phyloP scores from a whole-genome alignment of 2,797 vertebrate species.

The Apodemus agrarius region DNA sequence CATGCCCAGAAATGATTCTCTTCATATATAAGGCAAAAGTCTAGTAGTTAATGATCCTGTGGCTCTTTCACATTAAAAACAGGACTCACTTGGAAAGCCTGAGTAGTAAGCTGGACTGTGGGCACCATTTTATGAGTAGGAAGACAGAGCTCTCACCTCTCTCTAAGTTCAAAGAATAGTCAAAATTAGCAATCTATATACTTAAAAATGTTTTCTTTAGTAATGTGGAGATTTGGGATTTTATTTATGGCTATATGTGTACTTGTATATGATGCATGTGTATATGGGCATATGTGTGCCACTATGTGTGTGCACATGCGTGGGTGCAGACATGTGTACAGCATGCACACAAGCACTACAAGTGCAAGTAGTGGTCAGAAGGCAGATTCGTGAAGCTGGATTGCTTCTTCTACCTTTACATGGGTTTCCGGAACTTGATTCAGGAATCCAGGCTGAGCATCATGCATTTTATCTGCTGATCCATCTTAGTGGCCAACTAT shows the following conservation, averaged over 20 bases:
- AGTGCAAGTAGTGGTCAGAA: neutral
- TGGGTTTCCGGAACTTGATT: neutral
- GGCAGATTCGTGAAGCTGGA: neutral
- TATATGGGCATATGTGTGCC: neutral
- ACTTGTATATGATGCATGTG: neutral
- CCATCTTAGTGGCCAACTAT: neutral
- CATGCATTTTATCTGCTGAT: neutral
- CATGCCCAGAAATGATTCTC: conserved; percentile 15
- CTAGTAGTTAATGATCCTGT: neutral
- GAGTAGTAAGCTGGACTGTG: neutral
- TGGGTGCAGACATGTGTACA: neutral
- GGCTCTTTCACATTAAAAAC: neutral
- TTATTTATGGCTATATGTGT: neutral
- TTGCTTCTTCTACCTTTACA: neutral
- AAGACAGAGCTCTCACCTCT: neutral
- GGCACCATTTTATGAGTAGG: neutral
- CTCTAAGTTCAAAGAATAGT: conserved; percentile 19
- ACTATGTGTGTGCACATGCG: neutral
- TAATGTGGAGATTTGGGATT: neutral
- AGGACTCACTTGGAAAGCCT: neutral
- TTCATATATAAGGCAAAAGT: neutral
- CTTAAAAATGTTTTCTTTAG: neutral
- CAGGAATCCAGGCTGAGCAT: neutral
- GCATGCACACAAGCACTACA: neutral
- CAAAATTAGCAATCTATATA: neutral